Percentiles rank a stretch among this genome's conserved stretches.
phyloP scores from a whole-genome alignment of 1,140 invertebrate genomes.

The Dreissena polymorpha region DNA sequence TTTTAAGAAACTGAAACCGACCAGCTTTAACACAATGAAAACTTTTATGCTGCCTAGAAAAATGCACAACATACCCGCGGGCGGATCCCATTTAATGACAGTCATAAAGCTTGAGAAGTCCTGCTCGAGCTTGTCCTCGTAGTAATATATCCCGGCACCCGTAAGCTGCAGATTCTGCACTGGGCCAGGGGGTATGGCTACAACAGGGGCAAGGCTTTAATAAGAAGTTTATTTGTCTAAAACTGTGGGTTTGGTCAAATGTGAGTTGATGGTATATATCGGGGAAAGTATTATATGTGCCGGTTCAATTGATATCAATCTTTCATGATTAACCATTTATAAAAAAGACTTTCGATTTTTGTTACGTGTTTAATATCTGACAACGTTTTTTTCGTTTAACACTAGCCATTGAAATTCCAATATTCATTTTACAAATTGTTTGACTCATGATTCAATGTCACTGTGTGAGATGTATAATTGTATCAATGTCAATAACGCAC shows the following conservation, averaged over 20 bases:
- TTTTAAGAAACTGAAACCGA: neutral
- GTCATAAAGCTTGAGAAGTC: slow-evolving; percentile 31
- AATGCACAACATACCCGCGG: slow-evolving; percentile 5
- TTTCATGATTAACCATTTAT: too few relatives aligned
- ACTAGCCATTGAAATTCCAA: too few relatives aligned
- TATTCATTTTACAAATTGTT: too few relatives aligned
- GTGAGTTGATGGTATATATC: too few relatives aligned
- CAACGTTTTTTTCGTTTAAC: too few relatives aligned
- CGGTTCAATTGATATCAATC: too few relatives aligned
- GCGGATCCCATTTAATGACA: slow-evolving; percentile 37
- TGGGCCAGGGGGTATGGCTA: slow-evolving; percentile 15
- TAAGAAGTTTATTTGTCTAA: too few relatives aligned
- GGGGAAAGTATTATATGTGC: too few relatives aligned
- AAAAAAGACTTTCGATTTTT: too few relatives aligned
- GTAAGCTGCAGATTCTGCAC: slow-evolving; percentile 26
- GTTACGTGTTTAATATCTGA: too few relatives aligned
- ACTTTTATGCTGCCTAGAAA: neutral
- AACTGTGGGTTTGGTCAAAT: too few relatives aligned
- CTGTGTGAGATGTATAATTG: neutral
- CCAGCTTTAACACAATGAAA: neutral
- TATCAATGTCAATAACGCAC: neutral
- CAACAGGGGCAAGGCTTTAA: neutral
- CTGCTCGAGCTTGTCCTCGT: slow-evolving; percentile 8
- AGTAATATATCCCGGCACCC: slow-evolving; percentile 43
- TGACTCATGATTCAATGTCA: too few relatives aligned